Evolutionary conservation across 2,113 vertebrate species (phyloP).

Genomic region (Phrynosoma blainvillii): DNA sequence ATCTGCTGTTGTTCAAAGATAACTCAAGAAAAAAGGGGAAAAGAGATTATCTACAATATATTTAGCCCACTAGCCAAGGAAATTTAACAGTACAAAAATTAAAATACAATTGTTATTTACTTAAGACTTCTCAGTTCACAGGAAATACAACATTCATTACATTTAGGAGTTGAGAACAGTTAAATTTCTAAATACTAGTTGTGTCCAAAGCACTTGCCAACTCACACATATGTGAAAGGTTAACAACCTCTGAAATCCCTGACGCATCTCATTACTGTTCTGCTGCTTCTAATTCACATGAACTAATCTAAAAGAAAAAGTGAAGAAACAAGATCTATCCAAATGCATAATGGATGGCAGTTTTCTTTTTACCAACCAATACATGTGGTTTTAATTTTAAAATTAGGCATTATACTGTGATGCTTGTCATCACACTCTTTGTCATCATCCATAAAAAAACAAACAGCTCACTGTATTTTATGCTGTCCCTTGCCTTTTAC

Average conservation of each 20-base stretch:
- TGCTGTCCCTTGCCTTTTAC: conserved; percentile 4
- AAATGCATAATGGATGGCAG: conserved; percentile 40
- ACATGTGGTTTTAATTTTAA: conserved; percentile 44
- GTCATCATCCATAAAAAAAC: not conserved
- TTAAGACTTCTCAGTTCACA: not conserved
- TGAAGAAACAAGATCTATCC: conserved; percentile 34
- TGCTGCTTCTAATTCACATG: conserved; percentile 38
- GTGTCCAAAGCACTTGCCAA: not conserved
- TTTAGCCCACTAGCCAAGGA: not conserved
- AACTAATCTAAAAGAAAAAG: conserved; percentile 47
- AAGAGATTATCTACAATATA: not conserved
- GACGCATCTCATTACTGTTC: conserved; percentile 33
- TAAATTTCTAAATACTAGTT: not conserved
- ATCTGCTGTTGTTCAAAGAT: not conserved
- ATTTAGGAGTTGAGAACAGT: not conserved
- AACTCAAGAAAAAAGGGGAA: not conserved
- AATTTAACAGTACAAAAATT: not conserved
- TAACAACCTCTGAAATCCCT: conserved; percentile 43
- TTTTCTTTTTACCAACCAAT: conserved; percentile 33
- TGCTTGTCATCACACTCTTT: conserved; percentile 26
- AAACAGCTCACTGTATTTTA: not conserved
- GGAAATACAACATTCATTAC: too few relatives aligned
- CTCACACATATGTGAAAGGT: not conserved
- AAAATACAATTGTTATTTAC: not conserved
- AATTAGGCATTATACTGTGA: conserved; percentile 19